Conservation (phyloP, 1,140 invertebrate genomes). For the Drosophila ficusphila region DNA sequence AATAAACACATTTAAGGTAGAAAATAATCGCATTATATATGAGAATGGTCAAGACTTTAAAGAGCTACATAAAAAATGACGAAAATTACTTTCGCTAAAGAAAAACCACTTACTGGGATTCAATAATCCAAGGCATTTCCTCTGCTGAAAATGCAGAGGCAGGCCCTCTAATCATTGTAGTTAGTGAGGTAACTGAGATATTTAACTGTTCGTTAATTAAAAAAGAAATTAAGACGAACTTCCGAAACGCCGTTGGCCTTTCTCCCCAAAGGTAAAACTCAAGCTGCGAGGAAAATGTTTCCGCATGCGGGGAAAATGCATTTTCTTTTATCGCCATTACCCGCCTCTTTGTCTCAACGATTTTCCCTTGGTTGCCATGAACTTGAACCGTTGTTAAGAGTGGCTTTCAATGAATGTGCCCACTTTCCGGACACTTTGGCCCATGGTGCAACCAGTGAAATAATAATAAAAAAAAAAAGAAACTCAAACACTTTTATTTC, state of each 20-base stretch:
- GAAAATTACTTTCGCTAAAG: neutral
- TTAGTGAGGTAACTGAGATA: constrained; percentile 4
- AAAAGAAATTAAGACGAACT: constrained; percentile 5
- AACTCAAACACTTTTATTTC: constrained; percentile 26
- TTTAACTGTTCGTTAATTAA: constrained; percentile 6
- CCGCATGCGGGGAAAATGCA: constrained; percentile 1
- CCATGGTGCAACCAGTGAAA: constrained; percentile 34
- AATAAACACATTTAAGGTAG: neutral
- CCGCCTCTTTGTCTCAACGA: neutral
- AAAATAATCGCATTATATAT: no score
- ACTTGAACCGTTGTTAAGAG: constrained; percentile 29
- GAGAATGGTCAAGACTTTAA: no score
- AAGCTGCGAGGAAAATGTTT: neutral
- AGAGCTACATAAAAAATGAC: no score
- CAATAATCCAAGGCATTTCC: neutral
- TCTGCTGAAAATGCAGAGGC: no score
- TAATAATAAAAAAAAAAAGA: constrained; percentile 40
- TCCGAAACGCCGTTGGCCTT: constrained; percentile 3
- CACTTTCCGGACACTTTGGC: constrained; percentile 28
- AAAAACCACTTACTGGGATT: neutral
- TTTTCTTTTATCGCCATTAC: neutral
- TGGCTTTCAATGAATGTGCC: constrained; percentile 11
- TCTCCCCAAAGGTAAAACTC: neutral
- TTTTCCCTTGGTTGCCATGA: constrained; percentile 7
- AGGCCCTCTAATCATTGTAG: neutral